phyloP scores from a whole-genome alignment of 2,888 invertebrate species.

The Dinocampus coccinellae region DNA sequence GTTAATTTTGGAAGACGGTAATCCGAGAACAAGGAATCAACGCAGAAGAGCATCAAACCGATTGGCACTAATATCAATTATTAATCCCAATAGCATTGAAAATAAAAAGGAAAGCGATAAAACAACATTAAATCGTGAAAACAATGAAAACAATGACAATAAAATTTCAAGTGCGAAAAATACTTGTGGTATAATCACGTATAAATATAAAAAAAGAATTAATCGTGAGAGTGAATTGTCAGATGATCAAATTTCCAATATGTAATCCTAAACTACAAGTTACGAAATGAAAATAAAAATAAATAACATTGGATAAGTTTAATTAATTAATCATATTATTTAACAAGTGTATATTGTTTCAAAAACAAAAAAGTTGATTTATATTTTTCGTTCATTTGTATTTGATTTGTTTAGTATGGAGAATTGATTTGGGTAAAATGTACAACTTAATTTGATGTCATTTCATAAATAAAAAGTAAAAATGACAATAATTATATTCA shows the following conservation, averaged over 20 bases:
- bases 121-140: background rate
- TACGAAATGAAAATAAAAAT: background rate
- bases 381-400: background rate
- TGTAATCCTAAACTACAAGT: conserved; percentile 1
- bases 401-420: background rate
- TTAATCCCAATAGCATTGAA: background rate
- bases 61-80: background rate
- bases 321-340: background rate
- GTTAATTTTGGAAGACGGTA: background rate
- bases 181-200: background rate
- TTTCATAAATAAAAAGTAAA: background rate
- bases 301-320: background rate
- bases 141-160: background rate
- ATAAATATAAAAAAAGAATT: background rate
- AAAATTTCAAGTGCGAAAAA: background rate
- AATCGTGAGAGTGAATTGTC: conserved; percentile 1
- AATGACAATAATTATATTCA: background rate
- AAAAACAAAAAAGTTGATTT: background rate
- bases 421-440: background rate
- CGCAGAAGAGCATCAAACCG: conserved; percentile 18
- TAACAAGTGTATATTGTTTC: background rate
- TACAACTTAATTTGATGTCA: background rate
- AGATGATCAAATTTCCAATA: conserved; percentile 46
- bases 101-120: background rate
- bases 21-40: background rate